Conservation (phyloP, 2,888 invertebrate species). For the Catocala nupta region DNA sequence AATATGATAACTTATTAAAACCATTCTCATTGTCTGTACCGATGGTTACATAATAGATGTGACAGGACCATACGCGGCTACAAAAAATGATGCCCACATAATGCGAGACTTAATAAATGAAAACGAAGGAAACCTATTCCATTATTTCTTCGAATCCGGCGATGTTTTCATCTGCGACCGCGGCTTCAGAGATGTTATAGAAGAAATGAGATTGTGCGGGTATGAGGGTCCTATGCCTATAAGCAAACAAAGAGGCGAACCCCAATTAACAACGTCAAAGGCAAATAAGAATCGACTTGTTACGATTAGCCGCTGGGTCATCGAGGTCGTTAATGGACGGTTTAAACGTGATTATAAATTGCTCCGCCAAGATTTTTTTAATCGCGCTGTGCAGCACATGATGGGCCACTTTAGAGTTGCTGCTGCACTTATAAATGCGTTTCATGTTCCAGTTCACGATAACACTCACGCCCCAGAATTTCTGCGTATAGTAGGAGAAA, state of each 20-base stretch:
- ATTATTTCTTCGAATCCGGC: neutral
- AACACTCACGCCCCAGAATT: too few relatives aligned
- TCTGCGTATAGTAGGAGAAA: too few relatives aligned
- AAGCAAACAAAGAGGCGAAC: neutral
- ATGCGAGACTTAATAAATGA: neutral
- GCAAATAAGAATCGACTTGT: neutral
- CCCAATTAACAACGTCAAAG: constrained; percentile 3
- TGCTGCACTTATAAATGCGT: too few relatives aligned
- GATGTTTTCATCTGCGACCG: constrained; percentile 11
- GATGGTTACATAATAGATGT: constrained; percentile 1
- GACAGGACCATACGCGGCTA: constrained; percentile 3
- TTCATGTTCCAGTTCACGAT: too few relatives aligned
- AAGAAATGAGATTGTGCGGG: neutral
- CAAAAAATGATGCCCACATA: constrained; percentile 5
- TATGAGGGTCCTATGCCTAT: neutral
- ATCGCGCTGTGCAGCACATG: too few relatives aligned
- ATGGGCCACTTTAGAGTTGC: too few relatives aligned
- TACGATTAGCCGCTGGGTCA: constrained; percentile 1
- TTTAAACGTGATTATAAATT: constrained; percentile 1
- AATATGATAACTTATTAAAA: constrained; percentile 3
- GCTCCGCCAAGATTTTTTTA: too few relatives aligned
- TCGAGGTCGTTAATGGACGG: constrained; percentile 2
- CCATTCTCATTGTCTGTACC: constrained; percentile 9
- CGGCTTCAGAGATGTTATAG: constrained; percentile 1
- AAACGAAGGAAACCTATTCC: neutral